Evolutionary conservation across 2,113 vertebrate genomes (phyloP), one percentile per base, ranked within the genome.

Genomic region (Phaethon lepturus): DNA sequence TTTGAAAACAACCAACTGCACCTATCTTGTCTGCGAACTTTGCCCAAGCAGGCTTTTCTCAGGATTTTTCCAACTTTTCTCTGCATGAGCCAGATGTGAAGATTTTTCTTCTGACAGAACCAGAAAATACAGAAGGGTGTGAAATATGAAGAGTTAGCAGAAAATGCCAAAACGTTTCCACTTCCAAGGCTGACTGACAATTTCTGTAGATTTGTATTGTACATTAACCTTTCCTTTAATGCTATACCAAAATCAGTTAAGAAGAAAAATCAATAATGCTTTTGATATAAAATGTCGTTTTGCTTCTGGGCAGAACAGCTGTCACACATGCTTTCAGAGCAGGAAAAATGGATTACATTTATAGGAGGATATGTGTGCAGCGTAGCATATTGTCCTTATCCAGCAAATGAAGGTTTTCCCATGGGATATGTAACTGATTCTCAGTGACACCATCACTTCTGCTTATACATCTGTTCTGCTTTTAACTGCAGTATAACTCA

Each of bases 391-490:
- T 98, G 97, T 96, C 93, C 86, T 97, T 95, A 97, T 94, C 96
- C 95, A 97, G 95, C 91, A 97, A 97, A 98, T 90, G 91, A 95
- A 97, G 96, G 58, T 96, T 96, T 93, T 93, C 97, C 96, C 96
- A 69, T 97, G 97, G 95, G 98, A 95, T 75, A 73, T 86, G 95
- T 98, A 97, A 97, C 91, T 87, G 97, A 98, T 96, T 98, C 98
- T 97, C 81, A 82, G 73, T 82, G 96, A 98, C 97, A 97, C 97
- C 67, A 92, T 80, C 44, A 47, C 93, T 97, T 93, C 97, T 97
- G 88, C 94, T 96, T 96, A 91, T 92, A 92, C 98, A 98, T 98
- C 98, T 98, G 98, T 97, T 98, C 93, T 95, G 83, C 97, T 97
- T 97, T 98, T 97, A 97, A 97, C 94, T 85, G 96, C 81, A 96